Conservation (phyloP, 2,888 invertebrate species). For the Clitarchus hookeri region DNA sequence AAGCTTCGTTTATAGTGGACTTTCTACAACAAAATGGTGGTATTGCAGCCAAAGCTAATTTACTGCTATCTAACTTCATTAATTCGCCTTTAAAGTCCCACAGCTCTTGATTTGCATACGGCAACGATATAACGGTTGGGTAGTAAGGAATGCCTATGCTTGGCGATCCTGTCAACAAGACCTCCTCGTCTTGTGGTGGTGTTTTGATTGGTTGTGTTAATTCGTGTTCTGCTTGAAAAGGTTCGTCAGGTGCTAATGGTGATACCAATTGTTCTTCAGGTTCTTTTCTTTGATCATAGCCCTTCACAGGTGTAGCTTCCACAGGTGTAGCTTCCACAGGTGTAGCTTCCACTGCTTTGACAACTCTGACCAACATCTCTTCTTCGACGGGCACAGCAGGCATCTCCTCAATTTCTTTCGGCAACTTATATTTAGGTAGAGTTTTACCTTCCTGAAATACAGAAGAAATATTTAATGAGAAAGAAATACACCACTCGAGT, state of each 20-base stretch:
- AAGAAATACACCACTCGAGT: too few relatives aligned
- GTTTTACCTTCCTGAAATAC: background rate
- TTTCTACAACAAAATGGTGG: background rate
- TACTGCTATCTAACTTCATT: background rate
- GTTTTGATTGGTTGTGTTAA: background rate
- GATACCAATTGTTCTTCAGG: background rate
- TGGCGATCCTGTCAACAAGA: background rate
- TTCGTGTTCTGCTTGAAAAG: background rate
- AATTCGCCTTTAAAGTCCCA: background rate
- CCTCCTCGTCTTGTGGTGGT: background rate
- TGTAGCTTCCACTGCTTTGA: background rate
- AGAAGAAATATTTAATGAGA: background rate
- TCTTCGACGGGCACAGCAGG: background rate
- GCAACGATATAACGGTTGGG: background rate
- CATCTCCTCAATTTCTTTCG: background rate
- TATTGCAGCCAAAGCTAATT: background rate
- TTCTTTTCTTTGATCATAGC: background rate
- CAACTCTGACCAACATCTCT: background rate
- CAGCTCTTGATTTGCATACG: background rate
- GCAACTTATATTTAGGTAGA: background rate
- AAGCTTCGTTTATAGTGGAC: background rate
- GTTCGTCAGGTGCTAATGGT: background rate
- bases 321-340: too few relatives aligned
- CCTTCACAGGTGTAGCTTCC: background rate
- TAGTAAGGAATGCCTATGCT: background rate